Conservation (phyloP, 2,797 vertebrate species). For the Onychomys arenicola region DNA sequence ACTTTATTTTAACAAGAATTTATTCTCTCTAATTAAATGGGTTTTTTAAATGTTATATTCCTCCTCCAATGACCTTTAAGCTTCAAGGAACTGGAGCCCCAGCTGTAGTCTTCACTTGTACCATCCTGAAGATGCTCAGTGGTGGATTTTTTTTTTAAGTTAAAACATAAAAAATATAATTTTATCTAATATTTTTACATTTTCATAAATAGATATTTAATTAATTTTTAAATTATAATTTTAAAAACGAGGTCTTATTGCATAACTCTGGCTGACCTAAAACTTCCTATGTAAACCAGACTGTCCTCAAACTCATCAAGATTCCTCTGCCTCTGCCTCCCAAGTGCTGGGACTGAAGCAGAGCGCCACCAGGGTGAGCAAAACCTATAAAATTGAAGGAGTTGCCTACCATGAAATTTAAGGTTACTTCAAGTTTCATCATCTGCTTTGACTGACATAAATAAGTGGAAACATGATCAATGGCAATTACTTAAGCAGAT, state of each 20-base stretch:
- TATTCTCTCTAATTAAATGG: conserved; percentile 33
- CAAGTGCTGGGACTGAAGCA: not conserved
- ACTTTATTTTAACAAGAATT: conserved; percentile 35
- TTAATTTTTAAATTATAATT: not conserved
- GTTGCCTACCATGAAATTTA: not conserved
- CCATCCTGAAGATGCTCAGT: not conserved
- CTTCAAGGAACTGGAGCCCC: not conserved
- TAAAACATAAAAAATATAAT: not conserved
- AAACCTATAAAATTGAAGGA: conserved; percentile 45
- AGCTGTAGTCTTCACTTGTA: not conserved
- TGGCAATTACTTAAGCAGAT: not conserved
- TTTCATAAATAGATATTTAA: not conserved
- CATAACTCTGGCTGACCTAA: not conserved
- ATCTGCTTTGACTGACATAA: conserved; percentile 29
- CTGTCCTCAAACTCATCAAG: not conserved
- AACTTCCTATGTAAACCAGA: not conserved
- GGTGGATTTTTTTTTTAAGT: not conserved
- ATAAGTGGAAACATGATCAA: not conserved
- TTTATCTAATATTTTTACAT: not conserved
- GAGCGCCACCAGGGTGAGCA: not conserved
- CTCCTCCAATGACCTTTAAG: conserved; percentile 25
- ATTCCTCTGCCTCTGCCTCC: not conserved
- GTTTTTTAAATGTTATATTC: not conserved
- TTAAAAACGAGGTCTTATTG: not conserved
- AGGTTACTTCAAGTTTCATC: conserved; percentile 27